Base-by-base conservation (phyloP, 2,113 vertebrate genomes). In the Apus apus region DNA sequence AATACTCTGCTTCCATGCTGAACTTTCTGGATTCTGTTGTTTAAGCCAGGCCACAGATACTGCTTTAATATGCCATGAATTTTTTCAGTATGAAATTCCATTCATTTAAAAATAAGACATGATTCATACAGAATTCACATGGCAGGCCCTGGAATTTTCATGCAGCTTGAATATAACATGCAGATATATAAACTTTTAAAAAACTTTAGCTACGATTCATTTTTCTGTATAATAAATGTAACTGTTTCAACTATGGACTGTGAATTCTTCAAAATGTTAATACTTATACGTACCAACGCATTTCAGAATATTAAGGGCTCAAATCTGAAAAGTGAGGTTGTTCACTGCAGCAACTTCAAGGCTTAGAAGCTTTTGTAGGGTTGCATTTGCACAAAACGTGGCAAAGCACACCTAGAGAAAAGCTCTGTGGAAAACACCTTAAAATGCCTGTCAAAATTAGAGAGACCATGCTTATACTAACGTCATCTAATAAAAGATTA, bases 31-130 rank as follows among this genome's bases (percentile, higher is more conserved):
- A 74, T 74, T 94, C 84, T 75, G 51, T 87, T 94, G 64, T 66
- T 61, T 89, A 91, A 97, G 68, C 68, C 76, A 90, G 50, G 56
- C 40, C 53, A 75, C 8, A 22, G 70, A 65, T 86, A 68, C 18
- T 70, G 56, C n/a, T 87, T 87, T 82, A 89, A 64, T 89, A 92
- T 73, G 50, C 89, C 82, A 87, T 51, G 60, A 93, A 74, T 71
- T 90, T 94, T 97, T 97, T 91, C 96, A 81, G 40, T 81, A 53
- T 87, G 95, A 90, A 96, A 96, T 82, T 96, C 86, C 94, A 95
- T 93, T 97, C 11, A 20, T 95, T 96, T 92, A 78, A 96, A 97
- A 97, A 91, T 43, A 96, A 89, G 70, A 76, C 32, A 8, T 51
- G 29, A 79, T 86, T 95, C 66, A 92, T 58, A 48, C 26, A 57